Evolutionary conservation across 2,113 vertebrate genomes (phyloP), one percentile per base, ranked within the genome.

Genomic region (Scolopax mira): DNA sequence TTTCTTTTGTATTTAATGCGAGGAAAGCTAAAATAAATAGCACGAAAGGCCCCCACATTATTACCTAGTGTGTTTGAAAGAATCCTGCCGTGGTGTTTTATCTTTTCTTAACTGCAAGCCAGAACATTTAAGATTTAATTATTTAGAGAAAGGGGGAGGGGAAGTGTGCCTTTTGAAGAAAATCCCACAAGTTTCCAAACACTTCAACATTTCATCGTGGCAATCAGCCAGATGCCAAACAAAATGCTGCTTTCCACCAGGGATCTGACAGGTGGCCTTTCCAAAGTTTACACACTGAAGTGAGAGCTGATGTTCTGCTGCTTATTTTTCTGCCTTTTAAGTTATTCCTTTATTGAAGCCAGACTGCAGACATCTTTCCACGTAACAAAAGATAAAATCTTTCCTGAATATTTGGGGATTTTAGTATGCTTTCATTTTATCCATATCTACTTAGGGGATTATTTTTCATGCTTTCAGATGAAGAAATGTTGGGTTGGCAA

Each of bases 181-280:
- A 95, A 79, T 62, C 90, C 78, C 94, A 91, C 94, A 94, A 83
- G 91, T 94, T 97, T 94, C 92, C 94, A 97, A 96, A 96, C 96
- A 96, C 94, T 97, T 95, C 93, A 96, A 96, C 85, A 71, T 97
- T 96, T 97, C 93, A 97, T 93, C 33, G 1, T 97, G 96, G 94
- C 96, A 92, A 89, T 93, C 89, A 95, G 93, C 94, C 96, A 97
- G 78, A 95, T 97, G 96, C 94, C 93, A 97, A 96, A 95, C 93
- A 96, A 96, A 97, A 97, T 96, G 94, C 94, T 48, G 88, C 88
- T 96, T 97, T 96, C 93, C 94, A 93, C 95, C 80, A 88, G 93
- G 95, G 94, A 94, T 97, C 94, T 97, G 96, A 97, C 96, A 97
- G 96, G 97, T 97, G 96, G 96, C 92, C 94, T 94, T 97, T 97